These are phyloP conservation scores for Glaucidium brasilianum DNA, from an alignment of 2,113 vertebrate genomes.

Conservation along the genomic window DNA sequence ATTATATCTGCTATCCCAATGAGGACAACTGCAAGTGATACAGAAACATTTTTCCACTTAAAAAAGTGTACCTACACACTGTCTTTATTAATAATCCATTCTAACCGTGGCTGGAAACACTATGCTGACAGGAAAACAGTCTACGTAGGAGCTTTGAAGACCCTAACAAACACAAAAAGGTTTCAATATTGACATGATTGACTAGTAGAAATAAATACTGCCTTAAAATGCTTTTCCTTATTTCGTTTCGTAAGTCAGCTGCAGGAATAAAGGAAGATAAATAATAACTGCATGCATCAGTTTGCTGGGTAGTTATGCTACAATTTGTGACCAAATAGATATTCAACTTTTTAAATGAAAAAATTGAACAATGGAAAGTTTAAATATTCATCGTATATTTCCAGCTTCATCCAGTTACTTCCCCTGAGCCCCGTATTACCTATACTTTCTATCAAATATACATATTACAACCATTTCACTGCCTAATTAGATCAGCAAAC, in stretches of 20 bases:
- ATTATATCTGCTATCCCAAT: not conserved
- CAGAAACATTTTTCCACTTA: not conserved
- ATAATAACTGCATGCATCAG: not conserved
- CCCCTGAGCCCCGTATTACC: not conserved
- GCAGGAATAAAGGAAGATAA: not conserved
- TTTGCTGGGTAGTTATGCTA: conserved; percentile 17
- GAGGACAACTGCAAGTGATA: not conserved
- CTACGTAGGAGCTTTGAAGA: not conserved
- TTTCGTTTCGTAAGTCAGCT: not conserved
- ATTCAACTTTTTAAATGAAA: conserved; percentile 35
- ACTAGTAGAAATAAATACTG: not conserved
- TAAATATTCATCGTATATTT: conserved; percentile 10
- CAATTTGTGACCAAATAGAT: conserved; percentile 49
- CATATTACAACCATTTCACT: not conserved
- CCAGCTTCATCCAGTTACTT: not conserved
- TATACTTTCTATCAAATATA: not conserved
- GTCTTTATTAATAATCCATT: not conserved
- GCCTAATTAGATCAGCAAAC: conserved; percentile 30
- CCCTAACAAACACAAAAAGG: not conserved
- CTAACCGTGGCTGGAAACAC: not conserved
- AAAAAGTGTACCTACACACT: not conserved
- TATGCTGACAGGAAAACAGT: not conserved
- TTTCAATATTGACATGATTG: not conserved
- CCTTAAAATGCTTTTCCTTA: not conserved
- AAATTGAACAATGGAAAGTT: conserved; percentile 37